phyloP scores from a whole-genome alignment of 2,888 invertebrate genomes.

The Eupithecia exiguata region DNA sequence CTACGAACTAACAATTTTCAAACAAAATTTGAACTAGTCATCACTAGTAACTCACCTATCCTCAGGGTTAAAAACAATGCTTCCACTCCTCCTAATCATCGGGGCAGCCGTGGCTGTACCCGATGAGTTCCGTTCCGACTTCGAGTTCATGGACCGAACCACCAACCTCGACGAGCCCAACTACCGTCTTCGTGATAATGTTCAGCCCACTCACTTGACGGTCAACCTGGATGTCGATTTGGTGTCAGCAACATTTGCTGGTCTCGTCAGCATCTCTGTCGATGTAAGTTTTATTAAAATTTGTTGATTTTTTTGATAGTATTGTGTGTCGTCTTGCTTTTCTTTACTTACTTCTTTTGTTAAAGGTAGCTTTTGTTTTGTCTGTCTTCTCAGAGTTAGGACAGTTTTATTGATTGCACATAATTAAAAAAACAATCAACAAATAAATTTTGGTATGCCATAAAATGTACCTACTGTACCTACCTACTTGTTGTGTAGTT shows the following conservation, averaged over 20 bases:
- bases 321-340: background rate
- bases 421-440: background rate
- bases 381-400: background rate
- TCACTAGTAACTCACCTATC: slow-evolving; percentile 8
- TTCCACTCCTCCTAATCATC: slow-evolving; percentile 56
- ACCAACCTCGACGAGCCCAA: slow-evolving; percentile 66
- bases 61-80: slow-evolving; percentile 64
- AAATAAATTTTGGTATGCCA: background rate
- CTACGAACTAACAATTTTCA: background rate
- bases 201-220: slow-evolving; percentile 60
- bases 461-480: background rate
- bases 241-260: slow-evolving; percentile 60
- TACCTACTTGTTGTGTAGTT: no score
- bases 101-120: slow-evolving; percentile 61
- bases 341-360: background rate
- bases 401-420: background rate
- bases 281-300: slow-evolving; percentile 55
- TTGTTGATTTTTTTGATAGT: background rate
- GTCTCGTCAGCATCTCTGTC: slow-evolving; percentile 58
- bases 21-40: background rate
- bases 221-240: slow-evolving; percentile 71
- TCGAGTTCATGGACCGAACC: slow-evolving; percentile 61
- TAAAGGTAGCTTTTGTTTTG: no score
- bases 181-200: slow-evolving; percentile 64
- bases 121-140: slow-evolving; percentile 61